Percentiles rank a stretch among this genome's conserved stretches.
Conservation (phyloP, 2,888 invertebrate species). For the Leptothorax acervorum region DNA sequence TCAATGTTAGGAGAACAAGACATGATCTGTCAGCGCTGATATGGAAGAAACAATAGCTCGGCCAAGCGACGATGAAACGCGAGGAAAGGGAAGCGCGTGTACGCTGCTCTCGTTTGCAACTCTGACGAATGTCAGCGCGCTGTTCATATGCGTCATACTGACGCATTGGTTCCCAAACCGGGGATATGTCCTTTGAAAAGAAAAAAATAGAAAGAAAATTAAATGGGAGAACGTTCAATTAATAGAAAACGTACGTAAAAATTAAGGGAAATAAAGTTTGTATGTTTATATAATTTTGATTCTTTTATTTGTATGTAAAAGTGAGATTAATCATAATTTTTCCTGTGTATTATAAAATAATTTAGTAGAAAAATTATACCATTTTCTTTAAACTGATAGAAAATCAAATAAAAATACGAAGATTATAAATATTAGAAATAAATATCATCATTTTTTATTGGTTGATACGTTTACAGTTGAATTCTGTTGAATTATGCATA, state of each 20-base stretch:
- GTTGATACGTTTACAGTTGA: background rate
- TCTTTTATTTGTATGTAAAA: background rate
- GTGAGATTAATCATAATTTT: background rate
- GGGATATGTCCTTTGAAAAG: background rate
- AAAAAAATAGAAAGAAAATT: background rate
- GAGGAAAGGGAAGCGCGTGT: constrained; percentile 25
- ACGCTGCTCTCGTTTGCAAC: constrained; percentile 31
- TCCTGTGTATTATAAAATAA: background rate
- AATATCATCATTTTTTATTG: background rate
- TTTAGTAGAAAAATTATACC: background rate
- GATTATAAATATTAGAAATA: background rate
- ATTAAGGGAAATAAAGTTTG: background rate
- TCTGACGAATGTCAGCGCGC: constrained; percentile 38
- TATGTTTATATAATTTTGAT: background rate
- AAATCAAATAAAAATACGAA: background rate
- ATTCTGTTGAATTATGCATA: background rate
- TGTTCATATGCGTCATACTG: constrained; percentile 24
- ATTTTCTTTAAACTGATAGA: background rate
- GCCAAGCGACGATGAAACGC: constrained; percentile 33
- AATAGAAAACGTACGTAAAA: background rate
- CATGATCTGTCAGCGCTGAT: constrained; percentile 44
- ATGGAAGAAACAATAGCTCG: constrained; percentile 48
- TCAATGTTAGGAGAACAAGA: constrained; percentile 43
- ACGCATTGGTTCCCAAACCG: constrained; percentile 19
- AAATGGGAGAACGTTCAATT: background rate